A percentile compares a stretch with the other conserved stretches of the same genome.
These are phyloP conservation scores for Cephalopholis sonnerati DNA, from an alignment of 2,113 vertebrate species.

Conservation along the genomic window DNA sequence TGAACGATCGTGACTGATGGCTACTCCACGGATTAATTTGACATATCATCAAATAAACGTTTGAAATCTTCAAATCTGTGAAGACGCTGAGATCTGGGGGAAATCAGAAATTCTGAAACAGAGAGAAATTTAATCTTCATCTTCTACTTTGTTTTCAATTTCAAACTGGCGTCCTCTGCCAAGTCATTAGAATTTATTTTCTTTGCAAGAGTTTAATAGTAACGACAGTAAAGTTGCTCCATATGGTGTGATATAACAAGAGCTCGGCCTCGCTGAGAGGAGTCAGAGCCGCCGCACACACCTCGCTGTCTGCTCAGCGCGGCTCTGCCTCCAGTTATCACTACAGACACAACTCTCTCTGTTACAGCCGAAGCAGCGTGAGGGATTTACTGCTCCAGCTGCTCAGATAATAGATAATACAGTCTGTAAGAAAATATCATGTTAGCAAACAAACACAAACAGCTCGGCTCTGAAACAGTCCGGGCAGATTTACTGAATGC, in stretches of 20 bases:
- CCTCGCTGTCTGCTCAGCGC: too few species aligned
- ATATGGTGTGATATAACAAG: neutral
- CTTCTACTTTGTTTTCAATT: neutral
- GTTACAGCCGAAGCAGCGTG: neutral
- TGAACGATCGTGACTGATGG: neutral
- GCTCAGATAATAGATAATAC: neutral
- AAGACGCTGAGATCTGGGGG: too few species aligned
- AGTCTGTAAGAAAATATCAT: neutral
- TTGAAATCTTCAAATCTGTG: neutral
- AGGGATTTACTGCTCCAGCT: neutral
- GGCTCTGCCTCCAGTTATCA: slow-evolving; percentile 3
- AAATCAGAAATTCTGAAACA: too few species aligned
- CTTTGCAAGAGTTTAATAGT: neutral
- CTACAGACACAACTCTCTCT: neutral
- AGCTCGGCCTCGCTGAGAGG: neutral
- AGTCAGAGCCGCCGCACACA: neutral
- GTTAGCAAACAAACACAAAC: neutral
- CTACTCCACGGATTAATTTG: neutral
- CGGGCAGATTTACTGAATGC: neutral
- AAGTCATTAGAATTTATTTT: neutral
- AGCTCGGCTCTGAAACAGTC: too few species aligned
- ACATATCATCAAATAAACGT: slow-evolving; percentile 4
- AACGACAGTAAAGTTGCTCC: neutral
- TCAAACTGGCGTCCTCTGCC: neutral
- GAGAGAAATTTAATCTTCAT: too few species aligned